A percentile compares a stretch with the other conserved stretches of the same genome.
Conservation (phyloP, 2,113 vertebrate genomes). For the Lepus timidus region DNA sequence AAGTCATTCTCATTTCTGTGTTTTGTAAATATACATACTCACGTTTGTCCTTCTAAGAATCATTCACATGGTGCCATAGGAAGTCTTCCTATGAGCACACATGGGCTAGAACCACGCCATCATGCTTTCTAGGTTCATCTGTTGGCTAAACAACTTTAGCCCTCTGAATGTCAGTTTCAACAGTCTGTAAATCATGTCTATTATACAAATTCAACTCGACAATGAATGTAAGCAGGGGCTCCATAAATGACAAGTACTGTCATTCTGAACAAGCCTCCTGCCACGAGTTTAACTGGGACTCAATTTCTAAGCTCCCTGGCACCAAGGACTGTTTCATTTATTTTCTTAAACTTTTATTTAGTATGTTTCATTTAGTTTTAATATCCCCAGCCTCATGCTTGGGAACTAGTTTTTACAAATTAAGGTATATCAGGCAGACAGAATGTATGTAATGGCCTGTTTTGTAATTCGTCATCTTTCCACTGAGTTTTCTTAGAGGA, state of each 20-base stretch:
- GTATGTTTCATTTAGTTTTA: too few species aligned
- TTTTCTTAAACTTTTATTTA: neutral
- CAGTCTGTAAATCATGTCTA: neutral
- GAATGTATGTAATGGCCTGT: neutral
- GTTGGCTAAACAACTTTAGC: neutral
- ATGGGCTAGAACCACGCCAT: neutral
- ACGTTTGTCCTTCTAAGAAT: neutral
- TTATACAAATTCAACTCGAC: neutral
- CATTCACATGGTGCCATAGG: neutral
- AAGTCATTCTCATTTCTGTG: neutral
- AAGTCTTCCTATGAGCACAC: neutral
- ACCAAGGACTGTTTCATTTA: neutral
- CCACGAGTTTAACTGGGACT: neutral
- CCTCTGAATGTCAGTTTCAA: neutral
- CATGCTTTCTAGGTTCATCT: neutral
- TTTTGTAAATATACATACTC: neutral
- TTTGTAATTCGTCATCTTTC: neutral
- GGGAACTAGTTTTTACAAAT: constrained; percentile 14
- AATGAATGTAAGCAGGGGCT: neutral
- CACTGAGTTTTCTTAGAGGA: constrained; percentile 15
- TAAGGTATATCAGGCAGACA: neutral
- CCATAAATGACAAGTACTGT: neutral
- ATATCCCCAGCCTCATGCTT: neutral
- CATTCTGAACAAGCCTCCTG: neutral
- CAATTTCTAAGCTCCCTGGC: neutral